Evolutionary conservation across 2,888 invertebrate genomes (phyloP).

Genomic region (Isotomurus palustris): DNA sequence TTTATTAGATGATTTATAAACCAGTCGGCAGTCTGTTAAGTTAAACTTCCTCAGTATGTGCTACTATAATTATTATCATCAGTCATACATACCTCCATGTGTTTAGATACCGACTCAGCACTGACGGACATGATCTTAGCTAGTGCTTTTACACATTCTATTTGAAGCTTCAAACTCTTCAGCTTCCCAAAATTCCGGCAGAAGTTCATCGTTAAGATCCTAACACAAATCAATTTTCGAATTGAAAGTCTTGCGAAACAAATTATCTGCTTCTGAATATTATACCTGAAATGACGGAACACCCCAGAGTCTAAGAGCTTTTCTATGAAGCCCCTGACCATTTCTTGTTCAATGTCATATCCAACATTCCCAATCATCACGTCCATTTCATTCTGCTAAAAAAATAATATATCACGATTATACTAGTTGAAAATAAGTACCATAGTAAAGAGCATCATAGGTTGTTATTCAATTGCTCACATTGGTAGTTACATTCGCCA

Average conservation of each 20-base stretch:
- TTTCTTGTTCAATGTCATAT: constrained; percentile 38
- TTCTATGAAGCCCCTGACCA: constrained; percentile 30
- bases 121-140: constrained; percentile 40
- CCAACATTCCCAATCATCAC: constrained; percentile 42
- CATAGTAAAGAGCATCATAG: too few species aligned
- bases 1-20: too few species aligned
- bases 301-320: constrained; percentile 34
- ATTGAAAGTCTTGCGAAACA: neutral
- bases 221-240: neutral
- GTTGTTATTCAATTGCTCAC: too few species aligned
- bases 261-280: neutral
- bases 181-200: constrained; percentile 22
- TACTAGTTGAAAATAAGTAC: too few species aligned
- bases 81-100: constrained; percentile 1
- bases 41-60: too few species aligned
- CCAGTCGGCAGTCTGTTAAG: too few species aligned
- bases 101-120: constrained; percentile 24
- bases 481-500: too few species aligned
- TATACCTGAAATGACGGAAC: constrained; percentile 36
- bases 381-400: constrained; percentile 39
- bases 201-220: constrained; percentile 33
- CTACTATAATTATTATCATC: too few species aligned
- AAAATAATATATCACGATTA: too few species aligned
- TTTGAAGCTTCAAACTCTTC: constrained; percentile 33
- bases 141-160: constrained; percentile 35